Conservation (phyloP, 2,797 vertebrate species). For the Galagoides demidoff region DNA sequence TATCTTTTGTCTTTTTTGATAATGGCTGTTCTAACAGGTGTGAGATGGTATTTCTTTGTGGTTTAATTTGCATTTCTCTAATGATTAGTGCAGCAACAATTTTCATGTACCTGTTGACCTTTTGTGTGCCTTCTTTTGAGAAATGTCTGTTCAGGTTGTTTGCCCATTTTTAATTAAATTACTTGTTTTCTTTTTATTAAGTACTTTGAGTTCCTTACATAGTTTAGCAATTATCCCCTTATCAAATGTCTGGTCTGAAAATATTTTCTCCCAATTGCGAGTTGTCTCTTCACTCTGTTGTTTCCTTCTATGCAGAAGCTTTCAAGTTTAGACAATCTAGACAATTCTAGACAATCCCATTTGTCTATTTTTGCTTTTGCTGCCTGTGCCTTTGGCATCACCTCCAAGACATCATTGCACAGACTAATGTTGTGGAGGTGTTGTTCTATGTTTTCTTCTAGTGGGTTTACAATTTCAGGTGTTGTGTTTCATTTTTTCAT, state of each 20-base stretch:
- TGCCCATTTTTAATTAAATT: not conserved
- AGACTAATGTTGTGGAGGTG: not conserved
- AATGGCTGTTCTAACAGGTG: not conserved
- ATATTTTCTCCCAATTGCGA: not conserved
- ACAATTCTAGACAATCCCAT: too few relatives aligned
- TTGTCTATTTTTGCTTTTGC: not conserved
- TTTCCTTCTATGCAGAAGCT: not conserved
- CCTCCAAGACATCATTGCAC: not conserved
- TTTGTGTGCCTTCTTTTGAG: not conserved
- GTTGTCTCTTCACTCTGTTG: not conserved
- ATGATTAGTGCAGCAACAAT: not conserved
- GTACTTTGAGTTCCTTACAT: not conserved
- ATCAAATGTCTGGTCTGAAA: not conserved
- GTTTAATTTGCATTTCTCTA: not conserved
- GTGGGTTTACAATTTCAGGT: not conserved
- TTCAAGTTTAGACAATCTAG: not conserved
- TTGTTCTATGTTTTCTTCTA: not conserved
- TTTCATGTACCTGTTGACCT: not conserved
- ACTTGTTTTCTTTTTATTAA: not conserved
- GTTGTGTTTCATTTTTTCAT: not conserved
- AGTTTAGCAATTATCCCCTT: not conserved
- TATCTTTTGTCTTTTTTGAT: not conserved
- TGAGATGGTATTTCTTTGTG: not conserved
- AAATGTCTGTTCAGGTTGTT: not conserved
- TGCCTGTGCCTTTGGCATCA: not conserved